Evolutionary conservation across 2,113 vertebrate species (phyloP).

Genomic region (Nycticryphes semicollaris): DNA sequence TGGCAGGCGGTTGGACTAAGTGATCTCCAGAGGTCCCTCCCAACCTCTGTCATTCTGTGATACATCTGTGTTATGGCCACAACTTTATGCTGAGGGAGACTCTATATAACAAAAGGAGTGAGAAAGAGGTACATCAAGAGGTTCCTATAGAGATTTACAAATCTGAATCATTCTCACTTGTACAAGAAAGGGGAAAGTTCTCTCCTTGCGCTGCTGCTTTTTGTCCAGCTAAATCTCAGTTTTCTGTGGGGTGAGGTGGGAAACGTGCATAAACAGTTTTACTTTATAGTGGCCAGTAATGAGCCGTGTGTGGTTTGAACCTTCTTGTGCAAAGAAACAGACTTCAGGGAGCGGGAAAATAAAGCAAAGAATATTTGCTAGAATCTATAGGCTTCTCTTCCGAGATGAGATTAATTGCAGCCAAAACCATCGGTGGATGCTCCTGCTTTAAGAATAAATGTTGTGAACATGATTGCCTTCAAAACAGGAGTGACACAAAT

Average conservation of each 20-base stretch:
- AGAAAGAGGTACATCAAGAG: not conserved
- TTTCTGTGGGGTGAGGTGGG: not conserved
- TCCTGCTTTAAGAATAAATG: constrained; percentile 22
- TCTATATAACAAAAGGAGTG: fast-evolving
- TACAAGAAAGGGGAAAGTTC: not conserved
- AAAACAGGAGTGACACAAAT: constrained; percentile 40
- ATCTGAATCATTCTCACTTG: not conserved
- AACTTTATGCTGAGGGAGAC: not conserved
- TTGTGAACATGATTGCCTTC: constrained; percentile 39
- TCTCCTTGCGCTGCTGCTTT: not conserved
- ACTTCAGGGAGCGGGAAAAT: not conserved
- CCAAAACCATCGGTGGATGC: not conserved
- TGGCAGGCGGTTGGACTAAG: no score
- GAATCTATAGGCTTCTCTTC: constrained; percentile 27
- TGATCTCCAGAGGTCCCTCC: no score
- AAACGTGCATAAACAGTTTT: not conserved
- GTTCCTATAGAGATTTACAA: not conserved
- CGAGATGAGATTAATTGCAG: constrained; percentile 54
- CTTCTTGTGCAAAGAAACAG: not conserved
- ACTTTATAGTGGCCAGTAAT: not conserved
- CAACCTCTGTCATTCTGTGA: no score
- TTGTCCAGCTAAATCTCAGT: not conserved
- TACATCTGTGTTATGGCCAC: not conserved
- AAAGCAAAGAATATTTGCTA: not conserved
- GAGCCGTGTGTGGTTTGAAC: not conserved